These are phyloP conservation scores for Hycleus cichorii DNA, from an alignment of 1,140 invertebrate species.

Conservation along the genomic window DNA sequence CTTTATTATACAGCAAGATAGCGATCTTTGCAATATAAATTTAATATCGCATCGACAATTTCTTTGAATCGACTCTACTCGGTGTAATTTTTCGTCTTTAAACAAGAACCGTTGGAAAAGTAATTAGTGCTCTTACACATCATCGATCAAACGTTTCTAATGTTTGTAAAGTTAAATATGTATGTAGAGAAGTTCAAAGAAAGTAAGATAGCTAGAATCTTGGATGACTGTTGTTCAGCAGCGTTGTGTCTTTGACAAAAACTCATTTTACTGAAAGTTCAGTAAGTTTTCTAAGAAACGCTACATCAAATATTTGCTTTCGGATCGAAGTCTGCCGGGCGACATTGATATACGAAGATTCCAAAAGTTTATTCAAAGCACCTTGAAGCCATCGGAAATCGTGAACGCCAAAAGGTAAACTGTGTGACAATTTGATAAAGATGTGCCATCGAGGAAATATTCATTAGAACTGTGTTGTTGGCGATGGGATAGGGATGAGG, in stretches of 20 bases:
- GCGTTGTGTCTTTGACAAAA: slow-evolving; percentile 15
- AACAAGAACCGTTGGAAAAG: slow-evolving; percentile 6
- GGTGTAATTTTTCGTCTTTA: background rate
- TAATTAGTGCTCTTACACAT: slow-evolving; percentile 14
- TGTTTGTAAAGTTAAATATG: slow-evolving; percentile 1
- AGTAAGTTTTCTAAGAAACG: slow-evolving; percentile 6
- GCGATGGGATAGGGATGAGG: no score
- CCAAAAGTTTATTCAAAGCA: slow-evolving; percentile 8
- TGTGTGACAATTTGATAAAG: no score
- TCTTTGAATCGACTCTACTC: no score
- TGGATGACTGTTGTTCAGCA: background rate
- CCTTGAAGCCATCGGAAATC: background rate
- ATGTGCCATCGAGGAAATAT: no score
- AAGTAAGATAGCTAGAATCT: background rate
- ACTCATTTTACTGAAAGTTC: slow-evolving; percentile 15
- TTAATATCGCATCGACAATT: background rate
- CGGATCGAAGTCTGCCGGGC: slow-evolving; percentile 4
- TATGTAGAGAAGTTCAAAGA: slow-evolving; percentile 1
- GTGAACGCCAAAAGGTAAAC: no score
- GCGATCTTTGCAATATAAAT: background rate
- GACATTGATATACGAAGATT: slow-evolving; percentile 2
- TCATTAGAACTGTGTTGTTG: no score
- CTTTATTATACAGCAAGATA: no score
- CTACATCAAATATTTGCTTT: slow-evolving; percentile 11
- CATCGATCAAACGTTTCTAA: slow-evolving; percentile 13